Percentiles rank a stretch among this genome's conserved stretches.
Conservation (phyloP, 2,888 invertebrate species). For the Epirrita christyi region DNA sequence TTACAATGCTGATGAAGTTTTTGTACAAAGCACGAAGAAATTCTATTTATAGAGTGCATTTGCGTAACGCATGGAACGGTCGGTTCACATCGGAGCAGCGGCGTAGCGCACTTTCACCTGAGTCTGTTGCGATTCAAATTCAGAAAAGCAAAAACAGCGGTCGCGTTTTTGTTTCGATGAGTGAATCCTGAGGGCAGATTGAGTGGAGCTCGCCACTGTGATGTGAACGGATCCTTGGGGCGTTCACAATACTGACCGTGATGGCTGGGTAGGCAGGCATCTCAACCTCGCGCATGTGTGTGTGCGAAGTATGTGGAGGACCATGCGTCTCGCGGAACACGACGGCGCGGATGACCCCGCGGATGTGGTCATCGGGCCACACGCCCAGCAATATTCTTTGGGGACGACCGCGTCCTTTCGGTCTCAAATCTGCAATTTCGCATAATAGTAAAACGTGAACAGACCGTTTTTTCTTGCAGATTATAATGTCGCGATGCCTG, state of each 20-base stretch:
- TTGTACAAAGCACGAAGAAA: not conserved
- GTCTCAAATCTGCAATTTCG: conserved; percentile 90
- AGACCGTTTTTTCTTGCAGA: conserved; percentile 7
- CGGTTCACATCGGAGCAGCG: conserved; percentile 2
- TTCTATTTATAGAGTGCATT: not conserved
- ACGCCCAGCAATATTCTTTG: conserved; percentile 95
- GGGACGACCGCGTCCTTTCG: conserved; percentile 95
- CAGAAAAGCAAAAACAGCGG: not conserved
- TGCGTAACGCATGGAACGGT: not conserved
- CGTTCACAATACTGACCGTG: conserved; percentile 74
- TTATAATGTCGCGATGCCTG: not conserved
- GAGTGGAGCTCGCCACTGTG: not conserved
- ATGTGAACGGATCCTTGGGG: conserved; percentile 14
- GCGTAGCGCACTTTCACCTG: not conserved
- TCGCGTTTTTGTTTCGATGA: not conserved
- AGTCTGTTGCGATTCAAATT: not conserved
- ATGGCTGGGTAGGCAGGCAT: conserved; percentile 74
- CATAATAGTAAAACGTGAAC: conserved; percentile 80
- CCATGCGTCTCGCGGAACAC: conserved; percentile 94
- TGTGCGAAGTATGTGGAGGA: conserved; percentile 87
- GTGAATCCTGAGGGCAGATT: not conserved
- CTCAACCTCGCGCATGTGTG: conserved; percentile 90
- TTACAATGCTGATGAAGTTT: too few relatives aligned
- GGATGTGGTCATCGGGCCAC: conserved; percentile 97
- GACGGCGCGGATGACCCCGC: conserved; percentile 95